Evolutionary conservation across 2,113 vertebrate genomes (phyloP).

Genomic region (Oncorhynchus nerka): DNA sequence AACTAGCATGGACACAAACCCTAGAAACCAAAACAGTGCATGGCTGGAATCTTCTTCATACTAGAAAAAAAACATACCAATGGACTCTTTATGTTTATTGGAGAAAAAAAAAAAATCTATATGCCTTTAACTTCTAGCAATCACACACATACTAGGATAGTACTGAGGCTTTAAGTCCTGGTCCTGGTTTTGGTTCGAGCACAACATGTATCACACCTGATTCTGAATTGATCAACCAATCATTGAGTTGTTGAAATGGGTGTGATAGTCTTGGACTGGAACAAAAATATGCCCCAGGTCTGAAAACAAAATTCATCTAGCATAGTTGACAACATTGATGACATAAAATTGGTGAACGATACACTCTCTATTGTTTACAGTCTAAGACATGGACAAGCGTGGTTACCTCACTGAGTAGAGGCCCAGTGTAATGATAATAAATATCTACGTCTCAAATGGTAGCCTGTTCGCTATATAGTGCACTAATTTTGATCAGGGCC

Average conservation of each 20-base stretch:
- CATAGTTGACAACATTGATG: neutral
- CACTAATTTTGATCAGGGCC: neutral
- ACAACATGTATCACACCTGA: too few relatives aligned
- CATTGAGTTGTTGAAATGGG: too few relatives aligned
- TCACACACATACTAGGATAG: neutral
- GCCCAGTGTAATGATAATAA: neutral
- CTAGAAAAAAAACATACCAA: too few relatives aligned
- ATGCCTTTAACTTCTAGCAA: too few relatives aligned
- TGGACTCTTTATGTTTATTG: too few relatives aligned
- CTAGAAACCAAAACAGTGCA: neutral
- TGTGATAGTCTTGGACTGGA: too few relatives aligned
- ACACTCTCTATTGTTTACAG: neutral
- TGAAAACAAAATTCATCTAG: neutral
- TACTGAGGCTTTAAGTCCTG: too few relatives aligned
- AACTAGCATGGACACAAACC: slow-evolving; percentile 62
- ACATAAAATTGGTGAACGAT: neutral
- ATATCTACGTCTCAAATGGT: too few relatives aligned
- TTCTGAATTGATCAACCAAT: too few relatives aligned
- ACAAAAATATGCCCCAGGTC: too few relatives aligned
- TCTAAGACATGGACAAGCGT: neutral
- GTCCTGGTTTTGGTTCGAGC: too few relatives aligned
- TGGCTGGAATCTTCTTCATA: neutral
- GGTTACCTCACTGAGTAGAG: neutral
- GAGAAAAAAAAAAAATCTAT: too few relatives aligned
- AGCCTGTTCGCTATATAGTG: neutral